Conservation (phyloP, 2,797 vertebrate species). For the Cirrhinus molitorella region DNA sequence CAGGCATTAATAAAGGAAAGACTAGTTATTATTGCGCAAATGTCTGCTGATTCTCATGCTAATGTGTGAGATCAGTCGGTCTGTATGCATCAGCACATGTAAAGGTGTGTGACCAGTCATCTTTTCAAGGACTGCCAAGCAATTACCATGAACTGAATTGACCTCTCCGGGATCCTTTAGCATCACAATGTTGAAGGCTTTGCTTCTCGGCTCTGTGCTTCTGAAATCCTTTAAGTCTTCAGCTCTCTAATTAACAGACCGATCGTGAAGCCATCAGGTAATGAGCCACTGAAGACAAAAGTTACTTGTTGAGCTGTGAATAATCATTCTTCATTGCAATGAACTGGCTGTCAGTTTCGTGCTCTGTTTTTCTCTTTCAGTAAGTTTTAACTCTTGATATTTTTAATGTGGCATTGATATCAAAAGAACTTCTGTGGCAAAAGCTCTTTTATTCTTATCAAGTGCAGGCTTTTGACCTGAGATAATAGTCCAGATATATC, state of each 20-base stretch:
- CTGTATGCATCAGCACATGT: constrained; percentile 13
- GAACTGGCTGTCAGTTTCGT: background rate
- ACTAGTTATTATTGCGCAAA: background rate
- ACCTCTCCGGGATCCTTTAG: constrained; percentile 22
- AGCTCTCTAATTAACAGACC: constrained; percentile 30
- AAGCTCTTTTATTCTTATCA: background rate
- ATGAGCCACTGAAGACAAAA: background rate
- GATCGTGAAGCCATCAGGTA: constrained; percentile 16
- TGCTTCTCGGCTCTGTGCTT: background rate
- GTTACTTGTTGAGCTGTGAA: too few relatives aligned
- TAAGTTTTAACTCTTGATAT: background rate
- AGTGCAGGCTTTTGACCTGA: background rate
- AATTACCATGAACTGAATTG: constrained; percentile 10
- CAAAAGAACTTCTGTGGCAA: background rate
- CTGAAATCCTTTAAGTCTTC: constrained; percentile 39
- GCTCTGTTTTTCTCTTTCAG: background rate
- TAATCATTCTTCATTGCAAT: background rate
- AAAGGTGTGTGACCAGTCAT: constrained; percentile 7
- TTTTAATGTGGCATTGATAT: background rate
- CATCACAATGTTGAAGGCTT: constrained; percentile 22
- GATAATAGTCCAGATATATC: background rate
- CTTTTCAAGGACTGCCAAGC: background rate
- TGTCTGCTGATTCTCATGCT: background rate
- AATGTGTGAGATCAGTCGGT: background rate
- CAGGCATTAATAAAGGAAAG: background rate